Base-by-base conservation (phyloP, 1,140 invertebrate species). In the Lepidurus couesii region DNA sequence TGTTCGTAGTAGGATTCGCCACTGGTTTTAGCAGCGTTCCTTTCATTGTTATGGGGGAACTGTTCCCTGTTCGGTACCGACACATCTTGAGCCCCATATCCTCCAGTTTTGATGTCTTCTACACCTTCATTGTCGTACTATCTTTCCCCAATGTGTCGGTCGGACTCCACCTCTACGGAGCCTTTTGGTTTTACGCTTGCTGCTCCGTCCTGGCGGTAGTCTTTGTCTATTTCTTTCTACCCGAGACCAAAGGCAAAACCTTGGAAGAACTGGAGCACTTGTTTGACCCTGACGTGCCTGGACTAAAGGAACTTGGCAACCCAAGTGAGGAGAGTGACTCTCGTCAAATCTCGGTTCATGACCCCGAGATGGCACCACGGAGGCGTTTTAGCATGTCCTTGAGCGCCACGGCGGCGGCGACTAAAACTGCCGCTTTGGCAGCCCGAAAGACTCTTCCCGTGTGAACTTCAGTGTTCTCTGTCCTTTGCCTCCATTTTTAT, bases 11-110 rank as follows among this genome's bases (percentile, higher is more conserved):
- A 24, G 84, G 84, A 1, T 89, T 87, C 82, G 85, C 86, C 9
- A 74, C 74, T 3, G 78, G 78, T 1, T 79, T 45, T 13, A n/a
- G 42, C 44, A 79, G 74, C 42, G 77, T 94, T 16, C 91, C 92
- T 1, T 93, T 91, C 91, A 88, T 92, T 3, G 82, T 91, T 0
- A 86, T 88, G 73, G 86, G 89, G 0, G 91, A 92, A 83, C 85
- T 91, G 21, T 90, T 91, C 79, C 87, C 87, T 7, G 82, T 75
- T 1, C 73, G 78, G 34, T 79, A 79, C 26, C 78, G 78, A 7
- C 43, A 43, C 26, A 76, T 76, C 47, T 45, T 79, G 11, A 45
- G 78, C 8, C 44, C 78, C 11, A 77, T 79, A 16, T 34, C 42
- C 74, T 75, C 74, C n/a, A 47, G 42, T 9, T 77, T 77, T 44